Base-by-base conservation (phyloP, 2,113 vertebrate genomes). In the Ondatra zibethicus region DNA sequence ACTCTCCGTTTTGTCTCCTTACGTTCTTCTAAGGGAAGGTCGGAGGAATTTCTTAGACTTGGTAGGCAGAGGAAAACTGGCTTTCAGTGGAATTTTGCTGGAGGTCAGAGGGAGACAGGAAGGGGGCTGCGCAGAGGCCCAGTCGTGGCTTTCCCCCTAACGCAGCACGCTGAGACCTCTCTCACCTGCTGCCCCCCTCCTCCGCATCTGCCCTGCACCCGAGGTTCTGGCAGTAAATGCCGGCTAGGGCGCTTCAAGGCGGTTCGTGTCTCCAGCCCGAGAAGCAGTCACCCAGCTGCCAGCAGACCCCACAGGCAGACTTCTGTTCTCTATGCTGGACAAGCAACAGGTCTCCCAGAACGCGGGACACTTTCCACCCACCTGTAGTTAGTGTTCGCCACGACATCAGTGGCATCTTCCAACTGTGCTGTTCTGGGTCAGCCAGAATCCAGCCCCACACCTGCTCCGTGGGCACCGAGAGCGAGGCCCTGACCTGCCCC, bases 341-440 rank as follows among this genome's bases (percentile, higher is more conserved):
- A 75, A 14, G 45, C 97, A 96, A 95, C 96, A 97, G 91, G 96
- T 97, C 45, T 36, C 31, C 25, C 33, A 1, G 70, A 72, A 25
- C 1, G 1, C 3, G 0, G 75, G 36, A 36, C 72, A 1, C 8
- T 47, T 89, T 16, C 36, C 3, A 31, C 45, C 14, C 33, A 10
- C 68, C 45, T 45, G 58, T 58, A 0, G 3, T 55, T 84, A 7
- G 9, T 0, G 12, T 50, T 36, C 0, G 70, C 42, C 1, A 5
- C 19, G 1, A 63, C 0, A 17, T 14, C 17, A 3, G 58, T 5
- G 47, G 76, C 29, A 0, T 21, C 55, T 3, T 10, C 75, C 81
- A 2, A 23, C 52, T 21, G 19, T 17, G 25, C 16, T 1, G n/a
- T 7, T 42, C 11, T 1, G 10, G 63, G 13, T 17, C 76, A 10